Percentiles rank a stretch among this genome's conserved stretches.
These are phyloP conservation scores for Trichomycterus rosablanca DNA, from an alignment of 2,113 vertebrate species.

Conservation along the genomic window DNA sequence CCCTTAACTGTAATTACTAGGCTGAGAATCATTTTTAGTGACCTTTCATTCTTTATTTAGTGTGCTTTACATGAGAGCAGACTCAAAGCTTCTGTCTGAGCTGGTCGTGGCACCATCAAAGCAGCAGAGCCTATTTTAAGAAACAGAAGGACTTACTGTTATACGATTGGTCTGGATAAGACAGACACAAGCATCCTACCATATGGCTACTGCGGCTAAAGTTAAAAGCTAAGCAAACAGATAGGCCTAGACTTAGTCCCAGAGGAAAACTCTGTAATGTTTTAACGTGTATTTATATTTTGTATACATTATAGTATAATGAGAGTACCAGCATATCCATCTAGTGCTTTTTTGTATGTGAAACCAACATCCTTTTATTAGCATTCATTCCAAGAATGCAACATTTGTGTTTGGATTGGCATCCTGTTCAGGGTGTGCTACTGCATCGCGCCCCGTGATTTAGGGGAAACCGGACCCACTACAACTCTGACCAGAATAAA, in stretches of 20 bases:
- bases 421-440: too few species aligned
- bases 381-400: too few species aligned
- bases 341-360: constrained; percentile 46
- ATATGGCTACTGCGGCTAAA: constrained; percentile 56
- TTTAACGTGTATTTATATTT: too few species aligned
- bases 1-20: constrained; percentile 12
- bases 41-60: constrained; percentile 4
- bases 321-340: constrained; percentile 52
- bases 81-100: constrained; percentile 23
- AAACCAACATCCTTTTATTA: too few species aligned
- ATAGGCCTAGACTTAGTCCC: constrained; percentile 23
- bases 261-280: too few species aligned
- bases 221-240: constrained; percentile 49
- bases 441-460: too few species aligned
- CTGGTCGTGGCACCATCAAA: constrained; percentile 6
- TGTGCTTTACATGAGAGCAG: constrained; percentile 4
- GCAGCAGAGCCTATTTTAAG: constrained; percentile 37
- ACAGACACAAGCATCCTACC: constrained; percentile 45
- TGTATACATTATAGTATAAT: too few species aligned
- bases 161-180: constrained; percentile 26
- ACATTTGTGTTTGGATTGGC: too few species aligned
- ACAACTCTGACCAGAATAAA: too few species aligned
- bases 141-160: constrained; percentile 22
- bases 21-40: not conserved
- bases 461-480: too few species aligned